Evolutionary conservation across 1,140 invertebrate species (phyloP).

Genomic region (Drosophila sucinea): DNA sequence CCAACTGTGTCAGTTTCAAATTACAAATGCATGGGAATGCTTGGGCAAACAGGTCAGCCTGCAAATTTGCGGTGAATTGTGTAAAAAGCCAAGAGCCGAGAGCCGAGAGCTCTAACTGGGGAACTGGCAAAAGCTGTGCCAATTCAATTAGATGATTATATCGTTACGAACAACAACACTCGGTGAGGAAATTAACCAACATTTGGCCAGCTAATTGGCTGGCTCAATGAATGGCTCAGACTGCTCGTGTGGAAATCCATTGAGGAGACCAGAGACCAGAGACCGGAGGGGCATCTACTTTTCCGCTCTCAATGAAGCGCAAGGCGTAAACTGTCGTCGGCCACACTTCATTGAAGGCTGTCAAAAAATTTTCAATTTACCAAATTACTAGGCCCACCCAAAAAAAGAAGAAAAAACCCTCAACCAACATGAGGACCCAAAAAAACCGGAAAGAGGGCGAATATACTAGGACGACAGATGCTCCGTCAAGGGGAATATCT

Average conservation of each 20-base stretch:
- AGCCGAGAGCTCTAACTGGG: not conserved
- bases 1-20: conserved; percentile 77
- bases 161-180: conserved; percentile 66
- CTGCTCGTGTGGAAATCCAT: conserved; percentile 77
- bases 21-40: conserved; percentile 77
- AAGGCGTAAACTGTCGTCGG: conserved; percentile 67
- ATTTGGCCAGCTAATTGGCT: conserved; percentile 79
- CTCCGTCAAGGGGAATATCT: conserved; percentile 34
- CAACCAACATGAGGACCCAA: conserved; percentile 19
- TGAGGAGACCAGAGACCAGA: not conserved
- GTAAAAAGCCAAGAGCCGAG: not conserved
- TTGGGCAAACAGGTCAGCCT: conserved; percentile 72
- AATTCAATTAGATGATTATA: conserved; percentile 79
- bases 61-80: conserved; percentile 64
- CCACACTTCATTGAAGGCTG: conserved; percentile 77
- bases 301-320: conserved; percentile 60
- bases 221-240: conserved; percentile 73
- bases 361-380: conserved; percentile 78
- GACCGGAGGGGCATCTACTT: not conserved
- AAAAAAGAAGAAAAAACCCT: conserved; percentile 16
- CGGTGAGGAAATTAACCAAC: conserved; percentile 72
- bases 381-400: conserved; percentile 61
- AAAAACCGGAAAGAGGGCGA: not conserved
- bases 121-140: conserved; percentile 25
- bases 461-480: not conserved